These are phyloP conservation scores for Knipowitschia caucasica DNA, from an alignment of 2,797 vertebrate species.

Conservation along the genomic window DNA sequence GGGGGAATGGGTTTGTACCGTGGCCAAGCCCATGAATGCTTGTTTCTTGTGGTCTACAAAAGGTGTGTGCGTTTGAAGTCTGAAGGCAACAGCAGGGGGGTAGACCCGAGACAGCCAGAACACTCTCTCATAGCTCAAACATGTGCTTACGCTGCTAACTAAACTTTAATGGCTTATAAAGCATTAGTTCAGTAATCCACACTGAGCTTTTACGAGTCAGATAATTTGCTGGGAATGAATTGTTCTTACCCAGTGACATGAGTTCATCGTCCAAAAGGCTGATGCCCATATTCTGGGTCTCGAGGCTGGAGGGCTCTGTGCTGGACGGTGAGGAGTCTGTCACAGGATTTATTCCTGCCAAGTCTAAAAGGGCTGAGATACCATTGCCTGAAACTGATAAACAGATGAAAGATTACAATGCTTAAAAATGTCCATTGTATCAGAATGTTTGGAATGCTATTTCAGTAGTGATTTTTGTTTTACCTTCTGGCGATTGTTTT, in stretches of 20 bases:
- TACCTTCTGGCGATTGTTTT: constrained; percentile 74
- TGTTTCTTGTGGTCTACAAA: constrained; percentile 25
- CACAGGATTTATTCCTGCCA: constrained; percentile 85
- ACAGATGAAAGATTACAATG: not conserved
- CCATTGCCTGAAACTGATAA: constrained; percentile 64
- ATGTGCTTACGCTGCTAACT: constrained; percentile 20
- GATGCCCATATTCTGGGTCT: constrained; percentile 74
- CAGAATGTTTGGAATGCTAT: no score
- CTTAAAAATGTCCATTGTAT: no score
- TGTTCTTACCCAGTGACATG: constrained; percentile 89
- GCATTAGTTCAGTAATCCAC: constrained; percentile 3
- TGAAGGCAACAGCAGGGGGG: constrained; percentile 11
- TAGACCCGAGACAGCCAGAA: constrained; percentile 5
- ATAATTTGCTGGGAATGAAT: constrained; percentile 7
- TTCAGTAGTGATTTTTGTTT: no score
- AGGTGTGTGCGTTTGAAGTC: constrained; percentile 17
- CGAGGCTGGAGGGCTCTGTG: constrained; percentile 66
- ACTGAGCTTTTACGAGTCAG: constrained; percentile 17
- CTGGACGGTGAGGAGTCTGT: constrained; percentile 62
- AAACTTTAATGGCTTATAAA: constrained; percentile 11
- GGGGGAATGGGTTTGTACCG: not conserved
- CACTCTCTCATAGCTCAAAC: not conserved
- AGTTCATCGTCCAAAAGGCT: constrained; percentile 94
- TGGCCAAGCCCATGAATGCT: not conserved
- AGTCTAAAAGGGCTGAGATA: constrained; percentile 86